Percentiles rank a stretch among this genome's conserved stretches.
phyloP scores from a whole-genome alignment of 2,113 vertebrate genomes.

The Columba livia region DNA sequence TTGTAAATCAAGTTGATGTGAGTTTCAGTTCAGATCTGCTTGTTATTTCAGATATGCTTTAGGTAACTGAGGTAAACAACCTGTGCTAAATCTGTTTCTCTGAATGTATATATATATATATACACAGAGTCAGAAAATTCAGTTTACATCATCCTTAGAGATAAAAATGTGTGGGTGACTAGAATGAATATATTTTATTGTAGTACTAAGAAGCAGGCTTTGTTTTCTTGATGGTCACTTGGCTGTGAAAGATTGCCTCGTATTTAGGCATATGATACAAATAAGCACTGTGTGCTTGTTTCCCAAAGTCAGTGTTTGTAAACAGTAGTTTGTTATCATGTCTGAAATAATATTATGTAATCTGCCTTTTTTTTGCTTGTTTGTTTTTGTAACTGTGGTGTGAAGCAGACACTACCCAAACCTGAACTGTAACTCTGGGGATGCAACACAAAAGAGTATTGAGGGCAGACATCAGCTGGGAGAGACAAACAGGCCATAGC shows the following conservation, averaged over 20 bases:
- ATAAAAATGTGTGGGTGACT: neutral
- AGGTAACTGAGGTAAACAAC: neutral
- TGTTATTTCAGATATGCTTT: neutral
- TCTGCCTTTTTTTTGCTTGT: neutral
- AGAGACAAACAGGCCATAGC: neutral
- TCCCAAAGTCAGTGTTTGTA: neutral
- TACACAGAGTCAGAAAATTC: neutral
- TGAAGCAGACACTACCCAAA: neutral
- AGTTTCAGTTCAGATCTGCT: neutral
- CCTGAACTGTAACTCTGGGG: neutral
- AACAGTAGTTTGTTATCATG: neutral
- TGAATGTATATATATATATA: neutral
- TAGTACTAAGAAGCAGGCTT: neutral
- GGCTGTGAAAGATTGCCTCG: neutral
- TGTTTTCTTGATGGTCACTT: neutral
- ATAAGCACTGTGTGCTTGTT: neutral
- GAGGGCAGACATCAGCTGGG: neutral
- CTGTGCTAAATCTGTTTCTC: neutral
- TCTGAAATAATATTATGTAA: neutral
- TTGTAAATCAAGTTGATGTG: neutral
- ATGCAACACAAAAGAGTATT: neutral
- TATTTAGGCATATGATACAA: neutral
- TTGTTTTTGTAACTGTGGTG: neutral
- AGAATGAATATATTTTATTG: neutral
- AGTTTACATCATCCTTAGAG: neutral